phyloP scores from a whole-genome alignment of 2,113 vertebrate genomes.

The Isurus oxyrinchus region DNA sequence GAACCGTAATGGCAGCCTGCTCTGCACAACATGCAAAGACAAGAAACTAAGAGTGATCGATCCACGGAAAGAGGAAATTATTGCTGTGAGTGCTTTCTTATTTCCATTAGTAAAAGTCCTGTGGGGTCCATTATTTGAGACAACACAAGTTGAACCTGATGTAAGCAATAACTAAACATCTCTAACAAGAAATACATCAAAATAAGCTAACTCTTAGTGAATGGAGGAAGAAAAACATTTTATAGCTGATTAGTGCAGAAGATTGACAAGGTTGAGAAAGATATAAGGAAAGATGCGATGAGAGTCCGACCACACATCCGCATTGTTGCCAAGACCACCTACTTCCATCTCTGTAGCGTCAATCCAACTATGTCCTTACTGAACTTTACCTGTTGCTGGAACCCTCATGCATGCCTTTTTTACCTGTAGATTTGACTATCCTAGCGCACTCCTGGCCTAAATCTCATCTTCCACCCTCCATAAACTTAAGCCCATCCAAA shows the following conservation, averaged over 20 bases:
- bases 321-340: no score
- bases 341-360: no score
- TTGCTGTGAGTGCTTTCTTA: slow-evolving; percentile 63
- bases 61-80: slow-evolving; percentile 74
- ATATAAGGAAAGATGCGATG: neutral
- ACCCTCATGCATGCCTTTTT: no score
- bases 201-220: neutral
- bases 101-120: neutral
- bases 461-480: no score
- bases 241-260: neutral
- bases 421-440: no score
- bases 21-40: slow-evolving; percentile 94
- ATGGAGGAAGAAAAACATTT: neutral
- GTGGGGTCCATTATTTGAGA: neutral
- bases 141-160: neutral
- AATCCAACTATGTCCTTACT: no score
- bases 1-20: slow-evolving; percentile 88
- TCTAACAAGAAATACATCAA: neutral
- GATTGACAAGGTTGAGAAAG: neutral
- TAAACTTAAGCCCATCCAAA: no score
- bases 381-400: no score
- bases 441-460: no score
- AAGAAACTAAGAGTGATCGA: slow-evolving; percentile 87
- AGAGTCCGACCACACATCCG: no score
- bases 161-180: neutral